Percentiles rank a stretch among this genome's conserved stretches.
phyloP scores from a whole-genome alignment of 1,140 invertebrate species.

The Zaprionus gabonicus region DNA sequence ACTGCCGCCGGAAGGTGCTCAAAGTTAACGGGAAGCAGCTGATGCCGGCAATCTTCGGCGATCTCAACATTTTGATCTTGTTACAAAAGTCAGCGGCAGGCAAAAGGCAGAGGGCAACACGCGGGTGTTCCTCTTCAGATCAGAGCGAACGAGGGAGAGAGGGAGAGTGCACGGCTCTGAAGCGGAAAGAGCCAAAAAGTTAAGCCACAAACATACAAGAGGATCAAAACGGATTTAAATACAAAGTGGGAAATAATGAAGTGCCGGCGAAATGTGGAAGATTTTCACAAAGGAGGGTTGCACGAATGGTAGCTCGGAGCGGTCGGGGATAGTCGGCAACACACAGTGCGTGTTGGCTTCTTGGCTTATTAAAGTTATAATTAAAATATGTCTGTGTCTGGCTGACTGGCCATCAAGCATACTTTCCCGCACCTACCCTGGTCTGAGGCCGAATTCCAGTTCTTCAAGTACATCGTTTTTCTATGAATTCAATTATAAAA shows the following conservation, averaged over 20 bases:
- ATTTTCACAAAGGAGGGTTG: conserved; percentile 52
- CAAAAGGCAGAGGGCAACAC: conserved; percentile 31
- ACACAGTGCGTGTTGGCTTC: conserved; percentile 57
- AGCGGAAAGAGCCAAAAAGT: conserved; percentile 80
- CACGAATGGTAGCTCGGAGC: background rate
- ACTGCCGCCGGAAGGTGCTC: conserved; percentile 35
- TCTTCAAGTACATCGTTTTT: conserved; percentile 42
- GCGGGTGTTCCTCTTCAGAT: conserved; percentile 67
- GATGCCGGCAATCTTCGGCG: conserved; percentile 41
- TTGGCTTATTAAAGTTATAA: conserved; percentile 81
- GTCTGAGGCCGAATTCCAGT: conserved; percentile 24
- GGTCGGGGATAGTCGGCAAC: background rate
- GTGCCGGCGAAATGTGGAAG: conserved; percentile 54
- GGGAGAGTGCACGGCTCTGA: conserved; percentile 26
- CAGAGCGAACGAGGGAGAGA: background rate
- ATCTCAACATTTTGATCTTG: conserved; percentile 75
- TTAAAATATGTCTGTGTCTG: conserved; percentile 69
- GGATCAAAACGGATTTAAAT: conserved; percentile 83
- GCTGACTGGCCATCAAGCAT: conserved; percentile 3
- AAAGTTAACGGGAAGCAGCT: conserved; percentile 66
- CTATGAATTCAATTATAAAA: conserved; percentile 76
- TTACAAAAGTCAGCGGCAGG: conserved; percentile 74
- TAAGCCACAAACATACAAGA: conserved; percentile 83
- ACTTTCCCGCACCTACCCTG: conserved; percentile 14
- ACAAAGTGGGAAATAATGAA: conserved; percentile 82